Evolutionary conservation across 2,797 vertebrate species (phyloP).

Genomic region (Spondyliosoma cantharus): DNA sequence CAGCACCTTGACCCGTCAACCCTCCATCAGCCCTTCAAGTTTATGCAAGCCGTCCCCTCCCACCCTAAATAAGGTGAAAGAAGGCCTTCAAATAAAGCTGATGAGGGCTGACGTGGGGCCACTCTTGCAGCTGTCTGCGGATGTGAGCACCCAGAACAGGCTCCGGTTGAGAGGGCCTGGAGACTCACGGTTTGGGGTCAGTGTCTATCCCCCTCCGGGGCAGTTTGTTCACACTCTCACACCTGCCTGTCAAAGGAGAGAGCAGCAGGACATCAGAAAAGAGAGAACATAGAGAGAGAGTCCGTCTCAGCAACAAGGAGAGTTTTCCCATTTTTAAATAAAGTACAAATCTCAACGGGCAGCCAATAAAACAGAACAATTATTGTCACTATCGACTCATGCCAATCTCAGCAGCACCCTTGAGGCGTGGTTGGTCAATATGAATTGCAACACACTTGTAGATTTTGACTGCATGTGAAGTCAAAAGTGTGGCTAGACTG

Average conservation of each 20-base stretch:
- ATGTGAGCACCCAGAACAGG: conserved; percentile 59
- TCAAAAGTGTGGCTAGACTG: conserved; percentile 63
- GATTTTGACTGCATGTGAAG: conserved; percentile 6
- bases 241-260: conserved; percentile 89
- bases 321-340: conserved; percentile 57
- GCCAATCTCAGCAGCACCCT: conserved; percentile 54
- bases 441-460: conserved; percentile 37
- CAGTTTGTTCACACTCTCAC: conserved; percentile 88
- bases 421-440: conserved; percentile 64
- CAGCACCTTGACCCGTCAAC: conserved; percentile 37
- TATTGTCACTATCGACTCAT: conserved; percentile 67
- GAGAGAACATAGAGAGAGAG: conserved; percentile 10
- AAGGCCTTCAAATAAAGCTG: conserved; percentile 76
- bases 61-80: conserved; percentile 74
- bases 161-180: conserved; percentile 63
- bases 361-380: conserved; percentile 60
- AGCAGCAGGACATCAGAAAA: conserved; percentile 51
- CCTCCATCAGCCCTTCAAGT: conserved; percentile 30
- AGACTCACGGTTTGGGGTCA: conserved; percentile 91
- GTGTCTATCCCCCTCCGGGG: conserved; percentile 83
- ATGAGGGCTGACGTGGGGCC: conserved; percentile 73
- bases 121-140: conserved; percentile 54
- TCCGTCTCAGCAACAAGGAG: conserved; percentile 20
- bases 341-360: conserved; percentile 53
- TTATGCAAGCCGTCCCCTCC: conserved; percentile 37